Evolutionary conservation across 2,113 vertebrate species (phyloP).

Genomic region (Phodopus roborovskii): DNA sequence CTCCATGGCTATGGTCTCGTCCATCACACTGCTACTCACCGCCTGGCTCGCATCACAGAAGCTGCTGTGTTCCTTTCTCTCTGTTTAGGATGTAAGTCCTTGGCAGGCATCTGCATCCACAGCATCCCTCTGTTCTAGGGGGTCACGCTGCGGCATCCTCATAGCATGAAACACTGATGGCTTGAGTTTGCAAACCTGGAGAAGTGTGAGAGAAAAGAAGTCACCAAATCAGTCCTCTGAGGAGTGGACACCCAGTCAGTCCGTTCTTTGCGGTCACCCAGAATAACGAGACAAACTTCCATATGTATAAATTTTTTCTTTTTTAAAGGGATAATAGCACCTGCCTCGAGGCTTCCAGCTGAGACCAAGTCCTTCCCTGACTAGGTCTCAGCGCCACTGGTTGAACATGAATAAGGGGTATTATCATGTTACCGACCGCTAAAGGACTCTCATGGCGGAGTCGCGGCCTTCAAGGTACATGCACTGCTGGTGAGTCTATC

Average conservation of each 20-base stretch:
- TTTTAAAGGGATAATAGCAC: background rate
- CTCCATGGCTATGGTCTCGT: background rate
- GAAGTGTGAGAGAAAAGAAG: slow-evolving; percentile 14
- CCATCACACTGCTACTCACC: accelerated
- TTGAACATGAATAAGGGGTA: background rate
- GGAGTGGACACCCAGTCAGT: background rate
- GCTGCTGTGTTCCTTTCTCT: background rate
- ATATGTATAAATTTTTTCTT: too few species aligned
- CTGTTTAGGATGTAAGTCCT: slow-evolving; percentile 40
- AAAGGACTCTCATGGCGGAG: background rate
- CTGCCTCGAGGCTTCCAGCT: background rate
- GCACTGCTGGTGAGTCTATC: background rate
- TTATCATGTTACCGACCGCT: background rate
- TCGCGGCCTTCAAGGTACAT: background rate
- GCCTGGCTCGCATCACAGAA: background rate
- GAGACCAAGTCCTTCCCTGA: background rate
- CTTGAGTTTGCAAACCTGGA: background rate
- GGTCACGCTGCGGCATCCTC: background rate
- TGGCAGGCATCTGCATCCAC: slow-evolving; percentile 28
- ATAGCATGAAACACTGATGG: background rate
- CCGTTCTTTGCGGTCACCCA: background rate
- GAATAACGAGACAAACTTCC: background rate
- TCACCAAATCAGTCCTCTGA: background rate
- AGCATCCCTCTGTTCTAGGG: slow-evolving; percentile 26
- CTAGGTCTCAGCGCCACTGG: background rate